These are phyloP conservation scores for Pedetes capensis DNA, from an alignment of 2,113 vertebrate species.

Conservation along the genomic window DNA sequence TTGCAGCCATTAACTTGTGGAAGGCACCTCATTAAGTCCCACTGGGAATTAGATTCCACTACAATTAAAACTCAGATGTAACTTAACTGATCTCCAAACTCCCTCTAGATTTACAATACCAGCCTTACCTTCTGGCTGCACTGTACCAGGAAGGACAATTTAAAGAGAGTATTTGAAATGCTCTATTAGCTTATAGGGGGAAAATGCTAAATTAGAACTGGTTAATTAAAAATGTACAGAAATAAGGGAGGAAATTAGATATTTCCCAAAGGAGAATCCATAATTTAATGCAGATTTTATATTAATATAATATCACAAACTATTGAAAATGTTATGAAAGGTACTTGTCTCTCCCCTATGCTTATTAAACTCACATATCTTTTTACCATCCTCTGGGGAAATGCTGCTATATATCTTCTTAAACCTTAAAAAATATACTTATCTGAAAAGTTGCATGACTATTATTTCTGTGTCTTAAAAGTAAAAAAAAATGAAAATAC, in stretches of 20 bases:
- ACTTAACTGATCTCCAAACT: neutral
- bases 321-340: conserved; percentile 21
- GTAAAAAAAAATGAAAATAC: neutral
- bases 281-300: neutral
- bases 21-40: neutral
- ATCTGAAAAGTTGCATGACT: neutral
- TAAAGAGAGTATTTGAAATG: neutral
- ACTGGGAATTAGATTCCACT: neutral
- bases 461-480: neutral
- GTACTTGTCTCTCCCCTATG: neutral
- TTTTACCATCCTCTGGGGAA: neutral
- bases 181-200: neutral
- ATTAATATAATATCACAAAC: neutral
- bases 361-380: neutral
- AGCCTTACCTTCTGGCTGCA: neutral
- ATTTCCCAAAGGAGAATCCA: neutral
- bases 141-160: neutral
- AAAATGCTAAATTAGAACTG: neutral
- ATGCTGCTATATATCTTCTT: neutral
- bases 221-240: neutral
- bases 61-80: conserved; percentile 2
- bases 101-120: neutral
- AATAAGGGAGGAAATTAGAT: neutral
- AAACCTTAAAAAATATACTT: neutral
- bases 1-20: neutral